Percentiles rank a stretch among this genome's conserved stretches.
Evolutionary conservation across 1,140 invertebrate genomes (phyloP).

Genomic region (Eufriesea mexicana): DNA sequence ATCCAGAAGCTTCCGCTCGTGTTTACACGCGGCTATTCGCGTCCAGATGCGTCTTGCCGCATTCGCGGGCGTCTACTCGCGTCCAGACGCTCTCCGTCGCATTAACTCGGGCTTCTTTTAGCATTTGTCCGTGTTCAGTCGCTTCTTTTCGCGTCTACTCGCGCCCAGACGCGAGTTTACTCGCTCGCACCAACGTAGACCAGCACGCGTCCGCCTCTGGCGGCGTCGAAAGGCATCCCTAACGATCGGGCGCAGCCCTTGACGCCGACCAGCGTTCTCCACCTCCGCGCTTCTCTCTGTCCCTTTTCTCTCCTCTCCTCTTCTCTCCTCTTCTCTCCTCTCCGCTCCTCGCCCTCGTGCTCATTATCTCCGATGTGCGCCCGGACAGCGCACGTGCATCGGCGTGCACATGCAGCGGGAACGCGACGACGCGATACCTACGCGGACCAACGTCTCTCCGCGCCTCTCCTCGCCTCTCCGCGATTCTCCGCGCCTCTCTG

Average conservation of each 20-base stretch:
- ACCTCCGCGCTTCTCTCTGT: not conserved
- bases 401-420: constrained; percentile 52
- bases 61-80: not conserved
- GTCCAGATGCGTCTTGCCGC: not conserved
- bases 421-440: constrained; percentile 31
- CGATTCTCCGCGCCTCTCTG: constrained; percentile 36
- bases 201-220: not conserved
- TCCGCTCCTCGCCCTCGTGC: constrained; percentile 3
- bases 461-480: constrained; percentile 22
- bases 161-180: too few species aligned
- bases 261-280: constrained; percentile 4
- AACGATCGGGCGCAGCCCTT: constrained; percentile 37
- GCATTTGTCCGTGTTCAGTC: not conserved
- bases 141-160: not conserved
- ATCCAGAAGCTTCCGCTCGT: too few species aligned
- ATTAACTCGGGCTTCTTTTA: not conserved
- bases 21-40: not conserved
- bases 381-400: constrained; percentile 53
- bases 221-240: constrained; percentile 4
- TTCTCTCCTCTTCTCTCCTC: not conserved
- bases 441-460: constrained; percentile 4
- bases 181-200: not conserved
- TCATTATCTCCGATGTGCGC: constrained; percentile 45
- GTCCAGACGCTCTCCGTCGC: not conserved
- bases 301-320: not conserved